Percentiles rank a stretch among this genome's conserved stretches.
Conservation (phyloP, 1,140 invertebrate genomes). For the Micrasema longulum region DNA sequence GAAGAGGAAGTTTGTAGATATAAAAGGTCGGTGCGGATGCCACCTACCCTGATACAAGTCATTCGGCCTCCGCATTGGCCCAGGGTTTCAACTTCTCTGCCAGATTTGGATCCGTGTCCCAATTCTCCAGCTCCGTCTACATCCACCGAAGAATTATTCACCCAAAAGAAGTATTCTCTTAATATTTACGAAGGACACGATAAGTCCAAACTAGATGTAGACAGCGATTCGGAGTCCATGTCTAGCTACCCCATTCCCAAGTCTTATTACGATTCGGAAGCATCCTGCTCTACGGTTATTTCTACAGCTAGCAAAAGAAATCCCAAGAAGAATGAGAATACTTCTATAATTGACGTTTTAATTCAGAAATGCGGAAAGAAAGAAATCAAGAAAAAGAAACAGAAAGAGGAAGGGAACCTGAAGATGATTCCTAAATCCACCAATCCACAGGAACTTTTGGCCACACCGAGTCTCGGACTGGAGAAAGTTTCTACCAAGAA, state of each 20-base stretch:
- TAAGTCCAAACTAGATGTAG: conserved; percentile 66
- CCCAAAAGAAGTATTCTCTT: conserved; percentile 38
- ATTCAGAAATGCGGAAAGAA: conserved; percentile 73
- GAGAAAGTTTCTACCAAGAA: conserved; percentile 65
- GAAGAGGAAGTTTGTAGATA: conserved; percentile 84
- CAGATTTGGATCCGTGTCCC: conserved; percentile 78
- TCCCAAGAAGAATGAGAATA: conserved; percentile 66
- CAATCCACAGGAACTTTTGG: conserved; percentile 71
- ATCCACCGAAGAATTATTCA: conserved; percentile 60
- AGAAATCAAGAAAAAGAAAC: conserved; percentile 70
- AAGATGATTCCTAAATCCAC: conserved; percentile 69
- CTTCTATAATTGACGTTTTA: conserved; percentile 75
- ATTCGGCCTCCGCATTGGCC: conserved; percentile 72
- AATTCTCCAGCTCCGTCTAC: conserved; percentile 75
- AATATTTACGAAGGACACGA: conserved; percentile 61
- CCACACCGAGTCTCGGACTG: conserved; percentile 69
- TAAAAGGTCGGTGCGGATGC: conserved; percentile 84
- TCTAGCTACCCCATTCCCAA: conserved; percentile 72
- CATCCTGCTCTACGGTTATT: conserved; percentile 72
- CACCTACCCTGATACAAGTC: conserved; percentile 80
- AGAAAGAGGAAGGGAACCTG: conserved; percentile 66
- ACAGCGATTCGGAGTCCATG: conserved; percentile 77
- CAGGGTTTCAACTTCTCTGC: conserved; percentile 77
- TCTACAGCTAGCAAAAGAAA: conserved; percentile 65
- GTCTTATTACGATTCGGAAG: conserved; percentile 76